Evolutionary conservation across 2,888 invertebrate species (phyloP).

Genomic region (Diploptera punctata): DNA sequence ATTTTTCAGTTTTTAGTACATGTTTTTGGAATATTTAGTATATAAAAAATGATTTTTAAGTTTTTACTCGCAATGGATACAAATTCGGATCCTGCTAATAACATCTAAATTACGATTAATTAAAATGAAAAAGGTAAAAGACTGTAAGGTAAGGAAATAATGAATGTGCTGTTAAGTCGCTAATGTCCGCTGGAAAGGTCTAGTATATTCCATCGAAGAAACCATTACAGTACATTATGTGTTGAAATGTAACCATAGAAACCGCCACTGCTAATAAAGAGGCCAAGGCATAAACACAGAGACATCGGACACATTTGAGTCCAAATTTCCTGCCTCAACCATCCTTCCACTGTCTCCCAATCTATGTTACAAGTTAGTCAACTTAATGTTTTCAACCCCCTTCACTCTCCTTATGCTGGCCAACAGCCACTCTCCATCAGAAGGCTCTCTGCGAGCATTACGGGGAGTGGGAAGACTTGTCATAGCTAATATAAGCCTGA

Average conservation of each 20-base stretch:
- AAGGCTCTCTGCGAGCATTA: constrained; percentile 19
- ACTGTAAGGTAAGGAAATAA: too few relatives aligned
- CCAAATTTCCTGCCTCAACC: constrained; percentile 28
- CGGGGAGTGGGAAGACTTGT: constrained; percentile 26
- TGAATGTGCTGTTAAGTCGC: too few relatives aligned
- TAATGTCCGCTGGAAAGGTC: too few relatives aligned
- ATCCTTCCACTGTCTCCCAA: constrained; percentile 5
- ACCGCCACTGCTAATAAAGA: not conserved
- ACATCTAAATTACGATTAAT: too few relatives aligned
- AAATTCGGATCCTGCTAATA: too few relatives aligned
- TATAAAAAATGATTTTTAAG: too few relatives aligned
- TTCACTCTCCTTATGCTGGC: not conserved
- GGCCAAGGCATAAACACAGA: not conserved
- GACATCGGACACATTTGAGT: constrained; percentile 18
- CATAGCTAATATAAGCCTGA: constrained; percentile 27
- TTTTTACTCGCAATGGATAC: too few relatives aligned
- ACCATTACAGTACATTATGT: too few relatives aligned
- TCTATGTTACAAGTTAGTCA: constrained; percentile 24
- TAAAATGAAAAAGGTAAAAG: too few relatives aligned
- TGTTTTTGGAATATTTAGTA: too few relatives aligned
- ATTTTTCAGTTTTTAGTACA: too few relatives aligned
- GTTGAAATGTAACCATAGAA: not conserved
- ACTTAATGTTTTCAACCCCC: constrained; percentile 25
- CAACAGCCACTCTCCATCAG: constrained; percentile 25
- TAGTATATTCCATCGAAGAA: too few relatives aligned